Evolutionary conservation across 2,113 vertebrate genomes (phyloP), one percentile per base, ranked within the genome.

Genomic region (Mormyrus lacerda): DNA sequence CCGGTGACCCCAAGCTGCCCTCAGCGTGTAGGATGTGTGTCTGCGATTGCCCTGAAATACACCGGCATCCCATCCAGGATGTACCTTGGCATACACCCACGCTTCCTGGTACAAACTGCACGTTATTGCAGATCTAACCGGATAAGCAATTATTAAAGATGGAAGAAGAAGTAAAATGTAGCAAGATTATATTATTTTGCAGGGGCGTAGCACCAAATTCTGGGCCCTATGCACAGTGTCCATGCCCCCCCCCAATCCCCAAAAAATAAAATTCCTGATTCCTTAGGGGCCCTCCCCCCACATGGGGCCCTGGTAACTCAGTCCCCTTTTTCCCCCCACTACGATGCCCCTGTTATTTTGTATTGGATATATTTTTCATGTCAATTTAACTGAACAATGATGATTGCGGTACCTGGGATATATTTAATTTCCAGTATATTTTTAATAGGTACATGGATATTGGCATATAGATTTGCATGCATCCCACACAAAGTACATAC

Each of bases 361-460:
- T 53, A 35, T 53, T 31, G n/a, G 24, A 85, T 85, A 47, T 31
- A 31, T 31, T 86, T 86, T 51, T 86, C 5, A 35, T 51, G 45
- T n/a, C 85, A 86, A 8, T 86, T 86, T 86, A 51, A 53, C 15
- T 5, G 9, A 15, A 31, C 53, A 4, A 13, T 31, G 85, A 85
- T 48, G 45, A 31, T 51, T 51, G 48, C n/a, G 6, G 27, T 51
- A 51, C 47, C 13, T 47, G 45, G 27, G 47, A 27, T 51, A 83
- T 47, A 83, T 83, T 86, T 86, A 51, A 53, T 86, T 51, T 86
- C 84, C 84, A 31, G 48, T 53, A 24, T 53, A n/a, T 86, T 86
- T 48, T 21, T 53, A 86, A 53, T 51, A 27, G 27, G 47, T 86
- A 51, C 85, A 51, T 86, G 85, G n/a, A 35, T 53, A 53, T 87